Conservation (phyloP, 2,797 vertebrate genomes). For the Danio choprae region DNA sequence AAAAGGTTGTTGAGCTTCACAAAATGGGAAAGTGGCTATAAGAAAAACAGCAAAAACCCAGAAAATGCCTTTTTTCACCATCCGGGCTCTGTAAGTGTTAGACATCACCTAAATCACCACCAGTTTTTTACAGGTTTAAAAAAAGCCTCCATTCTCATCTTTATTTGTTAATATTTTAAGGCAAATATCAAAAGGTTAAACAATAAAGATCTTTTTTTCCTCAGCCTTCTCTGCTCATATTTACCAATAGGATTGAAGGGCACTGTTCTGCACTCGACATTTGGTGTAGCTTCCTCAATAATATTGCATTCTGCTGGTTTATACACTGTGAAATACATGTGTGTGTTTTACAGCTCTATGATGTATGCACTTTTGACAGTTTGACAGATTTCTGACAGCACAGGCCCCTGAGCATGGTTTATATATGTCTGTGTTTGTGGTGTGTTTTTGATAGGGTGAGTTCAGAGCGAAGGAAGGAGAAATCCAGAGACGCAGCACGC, state of each 20-base stretch:
- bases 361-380: not conserved
- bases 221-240: not conserved
- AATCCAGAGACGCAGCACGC: conserved; percentile 94
- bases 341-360: not conserved
- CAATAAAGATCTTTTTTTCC: not conserved
- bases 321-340: not conserved
- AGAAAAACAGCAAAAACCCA: too few relatives aligned
- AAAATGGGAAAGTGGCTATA: too few relatives aligned
- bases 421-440: not conserved
- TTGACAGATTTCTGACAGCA: not conserved
- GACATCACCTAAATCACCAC: too few relatives aligned
- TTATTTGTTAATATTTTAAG: too few relatives aligned
- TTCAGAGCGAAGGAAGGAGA: conserved; percentile 95
- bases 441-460: conserved; percentile 49
- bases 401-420: not conserved
- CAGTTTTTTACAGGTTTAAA: too few relatives aligned
- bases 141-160: too few relatives aligned
- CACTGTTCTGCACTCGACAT: not conserved
- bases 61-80: too few relatives aligned
- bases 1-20: too few relatives aligned
- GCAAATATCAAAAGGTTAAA: too few relatives aligned
- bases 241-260: too few relatives aligned
- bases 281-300: not conserved
- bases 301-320: not conserved
- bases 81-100: too few relatives aligned